These are phyloP conservation scores for Anagyrus pseudococci DNA, from an alignment of 2,888 invertebrate genomes.

Conservation along the genomic window DNA sequence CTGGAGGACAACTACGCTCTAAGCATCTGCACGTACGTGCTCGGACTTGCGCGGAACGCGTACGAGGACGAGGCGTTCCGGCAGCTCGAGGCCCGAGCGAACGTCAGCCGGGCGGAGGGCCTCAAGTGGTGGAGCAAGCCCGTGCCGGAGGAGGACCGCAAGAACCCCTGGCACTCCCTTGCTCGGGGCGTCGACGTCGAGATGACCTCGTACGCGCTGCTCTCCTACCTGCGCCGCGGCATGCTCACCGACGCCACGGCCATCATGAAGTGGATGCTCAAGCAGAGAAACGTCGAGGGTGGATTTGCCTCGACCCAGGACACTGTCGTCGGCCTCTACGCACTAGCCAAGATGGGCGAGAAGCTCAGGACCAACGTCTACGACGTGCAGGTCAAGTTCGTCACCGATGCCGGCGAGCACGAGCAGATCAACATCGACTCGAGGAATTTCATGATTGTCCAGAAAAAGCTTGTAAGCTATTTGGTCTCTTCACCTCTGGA, in stretches of 20 bases:
- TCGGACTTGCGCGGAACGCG: conserved; percentile 78
- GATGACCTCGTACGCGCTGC: conserved; percentile 87
- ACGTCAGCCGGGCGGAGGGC: conserved; percentile 65
- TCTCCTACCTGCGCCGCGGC: conserved; percentile 69
- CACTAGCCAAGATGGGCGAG: conserved; percentile 72
- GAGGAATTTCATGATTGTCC: conserved; percentile 82
- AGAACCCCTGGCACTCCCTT: conserved; percentile 71
- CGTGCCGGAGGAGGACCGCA: conserved; percentile 65
- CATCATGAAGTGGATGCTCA: conserved; percentile 75
- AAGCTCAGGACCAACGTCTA: conserved; percentile 65
- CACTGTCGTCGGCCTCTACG: conserved; percentile 77
- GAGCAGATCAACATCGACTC: conserved; percentile 74
- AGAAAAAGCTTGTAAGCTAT: conserved; percentile 66
- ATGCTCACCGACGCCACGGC: conserved; percentile 67
- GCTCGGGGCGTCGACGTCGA: conserved; percentile 81
- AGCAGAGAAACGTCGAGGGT: conserved; percentile 73
- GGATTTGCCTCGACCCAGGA: conserved; percentile 79
- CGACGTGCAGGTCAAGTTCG: conserved; percentile 66
- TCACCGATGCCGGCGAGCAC: conserved; percentile 64
- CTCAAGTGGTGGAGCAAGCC: conserved; percentile 85
- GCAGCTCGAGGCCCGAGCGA: conserved; percentile 66
- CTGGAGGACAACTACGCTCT: conserved; percentile 76
- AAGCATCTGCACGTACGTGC: conserved; percentile 77
- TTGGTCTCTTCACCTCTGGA: too few relatives aligned
- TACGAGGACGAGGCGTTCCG: conserved; percentile 72